Conservation (phyloP, 2,113 vertebrate genomes). For the Manacus vitellinus region DNA sequence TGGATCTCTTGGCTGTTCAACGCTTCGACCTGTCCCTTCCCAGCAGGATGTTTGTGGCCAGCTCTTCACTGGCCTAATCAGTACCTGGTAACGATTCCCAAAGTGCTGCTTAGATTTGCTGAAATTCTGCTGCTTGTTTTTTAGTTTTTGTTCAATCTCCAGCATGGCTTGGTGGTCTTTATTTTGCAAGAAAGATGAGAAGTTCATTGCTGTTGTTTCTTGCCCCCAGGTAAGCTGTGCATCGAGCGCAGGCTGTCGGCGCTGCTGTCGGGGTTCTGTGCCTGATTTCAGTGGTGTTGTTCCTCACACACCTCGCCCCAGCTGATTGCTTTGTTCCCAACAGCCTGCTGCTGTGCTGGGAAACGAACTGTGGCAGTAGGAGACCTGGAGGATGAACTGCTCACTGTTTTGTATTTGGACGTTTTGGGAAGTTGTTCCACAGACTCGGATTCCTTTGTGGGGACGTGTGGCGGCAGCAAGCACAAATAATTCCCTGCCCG, state of each 20-base stretch:
- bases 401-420: background rate
- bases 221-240: conserved; percentile 86
- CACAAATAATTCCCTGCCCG: background rate
- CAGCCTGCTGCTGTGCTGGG: background rate
- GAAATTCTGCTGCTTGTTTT: background rate
- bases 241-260: conserved; percentile 90
- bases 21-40: background rate
- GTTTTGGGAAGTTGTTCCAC: conserved; percentile 12
- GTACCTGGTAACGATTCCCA: background rate
- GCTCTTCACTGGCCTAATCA: background rate
- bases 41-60: background rate
- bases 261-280: conserved; percentile 78
- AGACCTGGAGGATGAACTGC: background rate
- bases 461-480: background rate
- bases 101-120: background rate
- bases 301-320: background rate
- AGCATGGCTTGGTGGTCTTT: background rate
- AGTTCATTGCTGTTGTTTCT: background rate
- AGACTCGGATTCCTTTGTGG: background rate
- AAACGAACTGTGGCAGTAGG: background rate
- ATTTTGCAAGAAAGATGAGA: background rate
- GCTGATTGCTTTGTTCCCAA: background rate
- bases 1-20: background rate
- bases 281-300: conserved; percentile 37
- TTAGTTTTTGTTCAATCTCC: background rate